Percentiles rank a stretch among this genome's conserved stretches.
phyloP scores from a whole-genome alignment of 2,888 invertebrate genomes.

The Trilocha varians region DNA sequence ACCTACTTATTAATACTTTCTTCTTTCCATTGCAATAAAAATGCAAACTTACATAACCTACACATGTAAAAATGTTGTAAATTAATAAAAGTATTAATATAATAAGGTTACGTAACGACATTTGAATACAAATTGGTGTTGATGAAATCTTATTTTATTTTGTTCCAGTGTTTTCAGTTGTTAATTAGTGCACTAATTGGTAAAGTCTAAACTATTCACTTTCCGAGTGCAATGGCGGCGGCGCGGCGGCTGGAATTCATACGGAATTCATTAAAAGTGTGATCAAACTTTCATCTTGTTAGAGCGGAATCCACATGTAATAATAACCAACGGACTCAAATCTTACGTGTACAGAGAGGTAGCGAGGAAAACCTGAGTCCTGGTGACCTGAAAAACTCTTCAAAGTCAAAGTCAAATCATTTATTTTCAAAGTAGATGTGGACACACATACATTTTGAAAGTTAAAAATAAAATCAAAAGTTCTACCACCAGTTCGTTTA shows the following conservation, averaged over 20 bases:
- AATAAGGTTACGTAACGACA: no score
- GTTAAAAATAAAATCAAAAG: no score
- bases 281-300: conserved; percentile 65
- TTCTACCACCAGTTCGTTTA: no score
- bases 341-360: conserved; percentile 22
- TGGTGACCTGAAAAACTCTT: background rate
- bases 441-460: no score
- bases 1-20: no score
- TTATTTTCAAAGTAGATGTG: no score
- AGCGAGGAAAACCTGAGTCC: background rate
- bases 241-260: conserved; percentile 34
- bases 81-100: no score
- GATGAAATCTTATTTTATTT: background rate
- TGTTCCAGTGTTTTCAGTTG: background rate
- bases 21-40: no score
- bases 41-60: no score
- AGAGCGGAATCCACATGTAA: conserved; percentile 45
- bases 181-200: conserved; percentile 19
- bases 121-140: no score
- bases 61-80: no score
- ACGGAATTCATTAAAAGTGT: conserved; percentile 48
- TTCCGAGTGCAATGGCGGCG: conserved; percentile 25
- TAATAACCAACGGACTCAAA: conserved; percentile 56
- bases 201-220: conserved; percentile 28
- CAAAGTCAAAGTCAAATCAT: background rate